phyloP scores from a whole-genome alignment of 1,140 invertebrate species.

The Neotoxoptera formosana region DNA sequence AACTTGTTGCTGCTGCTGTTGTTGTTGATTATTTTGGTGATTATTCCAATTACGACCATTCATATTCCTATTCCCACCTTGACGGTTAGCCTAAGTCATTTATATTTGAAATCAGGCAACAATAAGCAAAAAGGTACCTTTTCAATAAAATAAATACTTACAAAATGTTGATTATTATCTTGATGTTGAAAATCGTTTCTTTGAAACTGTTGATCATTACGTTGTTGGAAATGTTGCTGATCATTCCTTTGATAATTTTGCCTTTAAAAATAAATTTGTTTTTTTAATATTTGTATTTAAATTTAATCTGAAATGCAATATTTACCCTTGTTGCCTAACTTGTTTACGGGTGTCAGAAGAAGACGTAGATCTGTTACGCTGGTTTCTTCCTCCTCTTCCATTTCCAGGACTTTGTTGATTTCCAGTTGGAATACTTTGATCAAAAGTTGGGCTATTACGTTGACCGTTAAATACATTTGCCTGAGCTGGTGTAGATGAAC shows the following conservation, averaged over 20 bases:
- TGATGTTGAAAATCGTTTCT: constrained; percentile 56
- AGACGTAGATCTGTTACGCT: constrained; percentile 46
- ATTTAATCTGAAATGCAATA: background rate
- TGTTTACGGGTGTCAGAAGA: constrained; percentile 53
- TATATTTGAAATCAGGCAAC: background rate
- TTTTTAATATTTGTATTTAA: too few relatives aligned
- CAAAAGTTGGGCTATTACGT: constrained; percentile 43
- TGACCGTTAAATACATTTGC: constrained; percentile 53
- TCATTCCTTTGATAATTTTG: constrained; percentile 57
- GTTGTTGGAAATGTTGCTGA: constrained; percentile 54
- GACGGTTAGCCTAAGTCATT: constrained; percentile 34
- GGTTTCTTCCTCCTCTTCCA: constrained; percentile 38
- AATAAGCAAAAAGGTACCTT: background rate
- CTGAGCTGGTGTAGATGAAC: constrained; percentile 58
- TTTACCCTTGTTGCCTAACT: constrained; percentile 51
- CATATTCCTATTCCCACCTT: constrained; percentile 48
- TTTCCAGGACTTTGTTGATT: constrained; percentile 48
- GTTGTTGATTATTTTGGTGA: constrained; percentile 56
- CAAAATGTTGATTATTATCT: constrained; percentile 39
- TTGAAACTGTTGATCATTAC: constrained; percentile 54
- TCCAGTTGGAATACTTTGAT: constrained; percentile 35
- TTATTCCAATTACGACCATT: constrained; percentile 58
- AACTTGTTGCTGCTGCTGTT: constrained; percentile 49
- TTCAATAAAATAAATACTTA: background rate
- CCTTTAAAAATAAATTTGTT: too few relatives aligned